Base-by-base conservation (phyloP, 2,888 invertebrate genomes). In the Xylota segnis region DNA sequence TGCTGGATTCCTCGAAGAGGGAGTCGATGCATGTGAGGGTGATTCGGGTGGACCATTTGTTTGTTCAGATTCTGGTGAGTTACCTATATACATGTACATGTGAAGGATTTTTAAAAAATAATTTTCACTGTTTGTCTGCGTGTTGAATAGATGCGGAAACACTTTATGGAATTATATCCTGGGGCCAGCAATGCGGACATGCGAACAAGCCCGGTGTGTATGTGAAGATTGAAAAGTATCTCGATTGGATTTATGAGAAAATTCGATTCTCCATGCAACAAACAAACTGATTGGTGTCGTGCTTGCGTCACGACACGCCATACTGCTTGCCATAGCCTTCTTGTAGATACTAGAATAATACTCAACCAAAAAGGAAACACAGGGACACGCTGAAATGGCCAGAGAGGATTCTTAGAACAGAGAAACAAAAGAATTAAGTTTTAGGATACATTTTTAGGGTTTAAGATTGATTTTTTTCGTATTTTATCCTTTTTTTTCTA, bases 21-120 rank as follows among this genome's bases (percentile, higher is more conserved):
- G 96, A 37, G 93, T 95, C 0, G 97, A 97, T 90, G 94, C 96
- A 9, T 97, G 97, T 89, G 95, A 96, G 90, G 97, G 97, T 1
- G 97, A 97, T 90, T 96, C 96, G 43, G 97, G 97, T 27, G 97
- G 97, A n/a, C 97, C 97, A 6, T 92, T 97, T 23, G 95, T 96
- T 56, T 97, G 96, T 90, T 91, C 94, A 82, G 93, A 94, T 88
- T 93, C 94, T 87, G 94, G 95, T 95, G 88, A 66, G 66, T 71
- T 83, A 12, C 43, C 12, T 5, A 45, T 4, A 52, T 23, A 50
- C 52, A 52, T 27, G 12, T 0, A 59, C 23, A n/a, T n/a, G n/a
- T n/a, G 18, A 32, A 16, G 23, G 16, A 37, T 29, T 12, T 70
- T 61, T 61, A 32, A 47, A 52, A n/a, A 14, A 27, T 6, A 34